Evolutionary conservation across 2,888 invertebrate species (phyloP), one percentile per base, ranked within the genome.

Genomic region (Volucella inflata): DNA sequence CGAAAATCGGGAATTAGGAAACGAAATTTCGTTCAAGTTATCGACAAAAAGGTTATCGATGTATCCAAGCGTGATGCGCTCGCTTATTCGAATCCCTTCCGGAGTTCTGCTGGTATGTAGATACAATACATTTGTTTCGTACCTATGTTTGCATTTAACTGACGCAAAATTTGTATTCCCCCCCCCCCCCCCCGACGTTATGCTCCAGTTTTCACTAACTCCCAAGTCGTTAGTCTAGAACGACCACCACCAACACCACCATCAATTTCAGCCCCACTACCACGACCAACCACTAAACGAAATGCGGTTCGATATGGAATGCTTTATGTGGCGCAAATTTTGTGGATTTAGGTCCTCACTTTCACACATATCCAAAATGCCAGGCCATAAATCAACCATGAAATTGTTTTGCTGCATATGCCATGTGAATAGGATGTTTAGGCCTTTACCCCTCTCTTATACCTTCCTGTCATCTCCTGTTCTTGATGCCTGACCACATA

Each of bases 321-420:
- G 76, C 82, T 77, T 78, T 72, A 82, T 71, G 65, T 78, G 67
- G 72, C 64, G 78, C 65, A 72, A 83, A 77, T 71, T 70, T 53
- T 78, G 78, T 83, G 71, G 84, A 85, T 85, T 85, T 67, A 71
- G 84, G 84, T 85, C 67, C 84, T 76, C 80, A 80, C 76, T 75
- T 84, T 80, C 80, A 38, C 84, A 84, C 79, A 80, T 71, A 53
- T 36, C 50, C 38, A 64, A 80, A 70, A 79, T 75, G 76, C 71
- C 67, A 48, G 75, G 67, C 67, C 80, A 85, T 85, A 85, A 85
- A 85, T 85, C 84, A 85, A 85, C 75, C 84, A 85, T 85, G 84
- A 85, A 85, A 85, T 85, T 85, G 81, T 80, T 85, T 85, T 85
- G 84, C 84, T 85, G 84, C 84, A 85, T 85, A 80, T 85, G 81